Evolutionary conservation across 2,888 invertebrate genomes (phyloP), one percentile per base, ranked within the genome.

Genomic region (Julus scanicus): DNA sequence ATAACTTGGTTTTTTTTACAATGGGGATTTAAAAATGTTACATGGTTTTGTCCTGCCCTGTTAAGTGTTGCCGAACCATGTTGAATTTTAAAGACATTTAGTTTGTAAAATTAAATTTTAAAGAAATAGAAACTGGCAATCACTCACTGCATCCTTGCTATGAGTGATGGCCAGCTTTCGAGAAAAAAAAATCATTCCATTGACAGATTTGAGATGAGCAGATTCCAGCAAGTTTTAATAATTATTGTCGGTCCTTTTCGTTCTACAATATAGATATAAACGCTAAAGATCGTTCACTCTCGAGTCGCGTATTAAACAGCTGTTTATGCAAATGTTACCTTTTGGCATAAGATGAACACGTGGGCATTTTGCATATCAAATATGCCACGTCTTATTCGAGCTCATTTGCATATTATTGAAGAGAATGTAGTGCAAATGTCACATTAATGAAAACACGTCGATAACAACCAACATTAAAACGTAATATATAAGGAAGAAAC

Each of bases 391-490:
- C 63, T 63, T 63, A 63, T 20, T 63, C 63, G 63, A 63, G 20
- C 20, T 63, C 63, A 53, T 53, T 53, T 53, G 53, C 53, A 53
- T 53, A 53, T 53, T 17, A 53, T 53, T 53, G 17, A 11, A 15
- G 53, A 17, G 53, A 53, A 53, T 53, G 53, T 17, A 53, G 53
- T 53, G 53, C 53, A 53, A 53, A 53, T 53, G 53, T 53, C 53
- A 53, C 53, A 53, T 53, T 53, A 53, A 53, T 53, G 53, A 17
- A 53, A 53, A 53, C 53, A 63, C n/a, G 63, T 63, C 63, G 63
- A 63, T 63, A 63, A 63, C 5, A 20, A 63, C 63, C 63, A 63
- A 63, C 63, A 63, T 63, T 63, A 63, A 63, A 63, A 63, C 20
- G n/a, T n/a, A 8, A 63, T 63, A 63, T 63, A 17, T 8, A 63